Conservation (phyloP, 2,888 invertebrate genomes). For the Priocnemis perturbator region DNA sequence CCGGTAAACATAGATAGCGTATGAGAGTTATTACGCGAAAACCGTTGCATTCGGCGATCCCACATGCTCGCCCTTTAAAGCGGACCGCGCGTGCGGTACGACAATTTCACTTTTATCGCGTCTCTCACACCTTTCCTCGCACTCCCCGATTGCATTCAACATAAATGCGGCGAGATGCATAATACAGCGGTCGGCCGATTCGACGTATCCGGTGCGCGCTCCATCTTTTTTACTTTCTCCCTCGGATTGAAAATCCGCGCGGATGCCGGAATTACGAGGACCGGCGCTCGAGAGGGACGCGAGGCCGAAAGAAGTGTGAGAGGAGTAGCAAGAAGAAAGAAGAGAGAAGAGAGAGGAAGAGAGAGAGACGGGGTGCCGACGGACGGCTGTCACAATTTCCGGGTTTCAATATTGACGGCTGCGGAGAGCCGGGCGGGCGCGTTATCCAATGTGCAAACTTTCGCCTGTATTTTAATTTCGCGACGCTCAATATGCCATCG, state of each 20-base stretch:
- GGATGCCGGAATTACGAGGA: too few relatives aligned
- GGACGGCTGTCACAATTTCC: conserved; percentile 60
- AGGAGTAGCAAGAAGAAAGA: neutral
- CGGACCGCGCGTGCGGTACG: too few relatives aligned
- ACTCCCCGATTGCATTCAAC: conserved; percentile 12
- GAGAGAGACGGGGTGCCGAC: conserved; percentile 19
- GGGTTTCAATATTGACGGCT: conserved; percentile 67
- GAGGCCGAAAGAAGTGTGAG: neutral
- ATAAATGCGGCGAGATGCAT: conserved; percentile 30
- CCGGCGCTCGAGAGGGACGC: too few relatives aligned
- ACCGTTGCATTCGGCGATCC: too few relatives aligned
- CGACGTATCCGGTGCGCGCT: neutral
- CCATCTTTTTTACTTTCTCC: neutral
- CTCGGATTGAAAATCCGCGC: too few relatives aligned
- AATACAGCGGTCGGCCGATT: conserved; percentile 23
- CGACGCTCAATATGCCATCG: conserved; percentile 61
- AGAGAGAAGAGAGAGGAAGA: neutral
- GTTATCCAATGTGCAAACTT: conserved; percentile 70
- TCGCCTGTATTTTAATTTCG: conserved; percentile 69
- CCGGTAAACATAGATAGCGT: too few relatives aligned
- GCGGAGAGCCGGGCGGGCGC: conserved; percentile 38
- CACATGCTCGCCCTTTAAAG: too few relatives aligned
- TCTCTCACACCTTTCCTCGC: neutral
- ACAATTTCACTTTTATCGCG: too few relatives aligned
- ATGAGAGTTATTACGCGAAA: too few relatives aligned